Evolutionary conservation across 2,797 vertebrate genomes (phyloP).

Genomic region (Neostethus bicornis): DNA sequence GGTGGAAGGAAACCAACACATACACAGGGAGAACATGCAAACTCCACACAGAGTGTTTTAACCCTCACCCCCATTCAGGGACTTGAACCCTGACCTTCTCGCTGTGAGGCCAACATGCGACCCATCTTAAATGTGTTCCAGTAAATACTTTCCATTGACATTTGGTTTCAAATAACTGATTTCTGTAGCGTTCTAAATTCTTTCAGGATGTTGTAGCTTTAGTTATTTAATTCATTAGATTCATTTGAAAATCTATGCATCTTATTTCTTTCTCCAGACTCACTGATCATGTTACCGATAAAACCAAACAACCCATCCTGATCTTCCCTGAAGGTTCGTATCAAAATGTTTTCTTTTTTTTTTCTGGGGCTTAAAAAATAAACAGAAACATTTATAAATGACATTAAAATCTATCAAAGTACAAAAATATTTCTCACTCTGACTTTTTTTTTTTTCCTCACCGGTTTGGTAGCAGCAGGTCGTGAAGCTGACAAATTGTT

Average conservation of each 20-base stretch:
- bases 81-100: no score
- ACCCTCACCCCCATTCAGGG: no score
- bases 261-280: slow-evolving; percentile 72
- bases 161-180: no score
- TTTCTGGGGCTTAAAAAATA: background rate
- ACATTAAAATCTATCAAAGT: background rate
- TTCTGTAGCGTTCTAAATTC: no score
- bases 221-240: background rate
- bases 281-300: slow-evolving; percentile 88
- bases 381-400: background rate
- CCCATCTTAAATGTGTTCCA: background rate
- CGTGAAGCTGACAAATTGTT: background rate
- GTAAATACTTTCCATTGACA: background rate
- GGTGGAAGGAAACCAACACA: no score
- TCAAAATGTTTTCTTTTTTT: slow-evolving; percentile 24
- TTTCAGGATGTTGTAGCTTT: background rate
- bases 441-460: background rate
- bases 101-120: no score
- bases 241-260: background rate
- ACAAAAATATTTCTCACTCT: background rate
- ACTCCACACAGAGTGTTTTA: no score
- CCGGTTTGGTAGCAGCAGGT: background rate
- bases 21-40: no score
- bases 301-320: slow-evolving; percentile 91
- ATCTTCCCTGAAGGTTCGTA: slow-evolving; percentile 93